Conservation (phyloP, 2,888 invertebrate species). For the Scaptomyza parva region DNA sequence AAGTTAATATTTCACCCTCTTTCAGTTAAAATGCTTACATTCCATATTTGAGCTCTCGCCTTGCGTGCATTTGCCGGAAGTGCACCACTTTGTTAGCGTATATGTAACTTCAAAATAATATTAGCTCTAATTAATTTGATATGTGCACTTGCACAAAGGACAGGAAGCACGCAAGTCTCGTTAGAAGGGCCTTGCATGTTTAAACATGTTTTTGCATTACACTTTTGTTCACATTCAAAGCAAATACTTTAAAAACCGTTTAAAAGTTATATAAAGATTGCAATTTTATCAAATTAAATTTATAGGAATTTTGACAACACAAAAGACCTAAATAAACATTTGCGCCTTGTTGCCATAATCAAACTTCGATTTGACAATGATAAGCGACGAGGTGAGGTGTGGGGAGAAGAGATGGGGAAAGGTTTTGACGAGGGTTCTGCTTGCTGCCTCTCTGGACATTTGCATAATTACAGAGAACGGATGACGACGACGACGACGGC, state of each 20-base stretch:
- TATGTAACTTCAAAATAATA: conserved; percentile 50
- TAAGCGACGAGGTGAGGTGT: conserved; percentile 33
- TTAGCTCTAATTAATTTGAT: conserved; percentile 67
- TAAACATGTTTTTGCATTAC: too few species aligned
- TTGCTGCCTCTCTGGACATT: conserved; percentile 38
- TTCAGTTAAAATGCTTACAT: background rate
- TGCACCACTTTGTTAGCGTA: conserved; percentile 28
- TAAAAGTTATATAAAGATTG: background rate
- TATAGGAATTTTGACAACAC: conserved; percentile 35
- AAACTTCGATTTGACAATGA: conserved; percentile 67
- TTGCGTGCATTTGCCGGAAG: conserved; percentile 33
- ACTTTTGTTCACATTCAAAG: conserved; percentile 19
- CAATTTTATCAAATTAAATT: conserved; percentile 55
- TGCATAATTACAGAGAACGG: conserved; percentile 66
- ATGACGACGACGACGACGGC: too few species aligned
- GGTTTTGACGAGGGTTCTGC: conserved; percentile 44
- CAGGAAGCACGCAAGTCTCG: conserved; percentile 33
- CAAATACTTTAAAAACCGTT: too few species aligned
- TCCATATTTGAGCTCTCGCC: background rate
- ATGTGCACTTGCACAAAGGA: conserved; percentile 44
- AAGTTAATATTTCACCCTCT: too few species aligned
- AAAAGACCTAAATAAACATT: conserved; percentile 57
- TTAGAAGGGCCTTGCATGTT: conserved; percentile 26
- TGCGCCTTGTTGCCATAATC: conserved; percentile 42
- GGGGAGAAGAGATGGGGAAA: background rate